Conservation (phyloP, 1,140 invertebrate genomes). For the Nasonia longicornis region DNA sequence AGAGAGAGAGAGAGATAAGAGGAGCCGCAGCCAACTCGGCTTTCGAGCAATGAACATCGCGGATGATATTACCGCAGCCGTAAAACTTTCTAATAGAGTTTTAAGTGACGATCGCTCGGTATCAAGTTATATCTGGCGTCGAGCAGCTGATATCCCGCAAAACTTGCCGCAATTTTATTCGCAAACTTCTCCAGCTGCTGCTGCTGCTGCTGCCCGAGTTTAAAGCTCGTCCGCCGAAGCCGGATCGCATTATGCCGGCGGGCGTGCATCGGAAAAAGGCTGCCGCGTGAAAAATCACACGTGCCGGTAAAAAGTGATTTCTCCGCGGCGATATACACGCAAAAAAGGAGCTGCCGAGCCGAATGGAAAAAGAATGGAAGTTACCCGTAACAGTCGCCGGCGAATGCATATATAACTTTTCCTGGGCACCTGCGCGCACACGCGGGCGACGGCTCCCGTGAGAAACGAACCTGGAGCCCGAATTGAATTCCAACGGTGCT, state of each 20-base stretch:
- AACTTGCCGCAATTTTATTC: conserved; percentile 13
- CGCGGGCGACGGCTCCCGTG: not conserved
- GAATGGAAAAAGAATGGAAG: conserved; percentile 3
- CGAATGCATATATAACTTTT: conserved; percentile 10
- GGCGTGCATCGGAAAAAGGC: too few relatives aligned
- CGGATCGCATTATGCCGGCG: not conserved
- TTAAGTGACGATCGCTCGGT: conserved; percentile 14
- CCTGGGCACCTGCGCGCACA: not conserved
- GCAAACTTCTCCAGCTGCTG: conserved; percentile 21
- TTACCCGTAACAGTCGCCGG: not conserved
- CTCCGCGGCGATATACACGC: not conserved
- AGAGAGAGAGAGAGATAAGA: not conserved
- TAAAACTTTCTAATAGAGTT: conserved; percentile 31
- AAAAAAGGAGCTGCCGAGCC: not conserved
- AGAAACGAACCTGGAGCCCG: not conserved
- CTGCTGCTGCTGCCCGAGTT: not conserved
- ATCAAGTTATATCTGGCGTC: conserved; percentile 31
- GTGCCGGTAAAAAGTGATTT: not conserved
- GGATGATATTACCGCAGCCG: not conserved
- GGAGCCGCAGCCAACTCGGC: too few relatives aligned
- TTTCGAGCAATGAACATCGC: conserved; percentile 20
- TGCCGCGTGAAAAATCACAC: not conserved
- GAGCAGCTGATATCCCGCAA: conserved; percentile 15
- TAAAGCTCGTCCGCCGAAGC: not conserved
- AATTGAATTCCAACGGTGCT: not conserved